phyloP scores from a whole-genome alignment of 2,113 vertebrate genomes.

The Pseudorhombus dupliciocellatus region DNA sequence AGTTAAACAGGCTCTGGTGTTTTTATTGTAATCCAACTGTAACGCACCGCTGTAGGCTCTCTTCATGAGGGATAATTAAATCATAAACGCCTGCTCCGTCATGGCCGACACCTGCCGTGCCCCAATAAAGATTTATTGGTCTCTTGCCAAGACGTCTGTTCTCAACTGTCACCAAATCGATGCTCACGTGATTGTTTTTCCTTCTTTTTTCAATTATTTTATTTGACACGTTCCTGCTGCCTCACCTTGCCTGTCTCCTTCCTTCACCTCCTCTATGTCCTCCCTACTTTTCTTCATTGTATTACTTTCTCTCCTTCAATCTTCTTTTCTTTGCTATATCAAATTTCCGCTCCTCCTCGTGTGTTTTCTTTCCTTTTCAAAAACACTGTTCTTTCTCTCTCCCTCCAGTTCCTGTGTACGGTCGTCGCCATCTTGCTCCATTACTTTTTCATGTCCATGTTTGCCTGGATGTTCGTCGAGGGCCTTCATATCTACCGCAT shows the following conservation, averaged over 20 bases:
- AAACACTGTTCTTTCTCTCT: background rate
- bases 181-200: background rate
- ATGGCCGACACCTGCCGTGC: conserved; percentile 31
- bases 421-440: conserved; percentile 96
- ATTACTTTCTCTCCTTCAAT: background rate
- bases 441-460: conserved; percentile 97
- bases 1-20: conserved; percentile 16
- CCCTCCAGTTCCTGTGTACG: conserved; percentile 91
- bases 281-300: background rate
- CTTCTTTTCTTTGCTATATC: background rate
- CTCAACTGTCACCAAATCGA: conserved; percentile 19
- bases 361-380: background rate
- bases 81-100: conserved; percentile 26
- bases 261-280: background rate
- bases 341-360: background rate
- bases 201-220: background rate
- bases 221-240: background rate
- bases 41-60: conserved; percentile 6
- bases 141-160: conserved; percentile 11
- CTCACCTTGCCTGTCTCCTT: background rate
- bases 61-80: conserved; percentile 51
- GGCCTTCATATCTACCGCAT: conserved; percentile 97
- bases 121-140: conserved; percentile 25
- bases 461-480: conserved; percentile 96
- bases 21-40: conserved; percentile 13